phyloP scores from a whole-genome alignment of 2,113 vertebrate genomes.

The Lichenostomus cassidix region DNA sequence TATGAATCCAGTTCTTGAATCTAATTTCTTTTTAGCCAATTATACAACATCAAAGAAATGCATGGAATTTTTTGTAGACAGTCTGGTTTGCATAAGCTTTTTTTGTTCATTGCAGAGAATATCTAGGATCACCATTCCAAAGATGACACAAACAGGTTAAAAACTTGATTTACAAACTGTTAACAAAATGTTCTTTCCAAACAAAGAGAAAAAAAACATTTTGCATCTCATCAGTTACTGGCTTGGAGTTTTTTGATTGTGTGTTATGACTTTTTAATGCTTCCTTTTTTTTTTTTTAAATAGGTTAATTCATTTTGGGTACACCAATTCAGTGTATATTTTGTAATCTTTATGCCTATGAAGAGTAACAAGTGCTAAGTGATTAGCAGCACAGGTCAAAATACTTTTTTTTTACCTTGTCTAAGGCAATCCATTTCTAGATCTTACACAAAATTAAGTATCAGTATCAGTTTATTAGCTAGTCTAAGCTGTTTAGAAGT shows the following conservation, averaged over 20 bases:
- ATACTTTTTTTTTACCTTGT: not conserved
- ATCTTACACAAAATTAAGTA: not conserved
- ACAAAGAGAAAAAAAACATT: not conserved
- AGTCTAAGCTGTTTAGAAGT: not conserved
- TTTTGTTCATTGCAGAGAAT: not conserved
- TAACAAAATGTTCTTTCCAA: not conserved
- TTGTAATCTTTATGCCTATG: not conserved
- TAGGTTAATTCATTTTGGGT: not conserved
- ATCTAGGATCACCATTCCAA: not conserved
- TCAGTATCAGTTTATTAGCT: too few relatives aligned
- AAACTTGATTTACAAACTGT: not conserved
- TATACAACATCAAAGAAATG: not conserved
- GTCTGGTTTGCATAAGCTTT: not conserved
- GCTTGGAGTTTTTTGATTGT: rapidly evolving
- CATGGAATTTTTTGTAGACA: not conserved
- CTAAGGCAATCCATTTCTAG: not conserved
- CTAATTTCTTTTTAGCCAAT: not conserved
- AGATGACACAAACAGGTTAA: not conserved
- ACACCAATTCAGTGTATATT: not conserved
- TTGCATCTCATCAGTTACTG: not conserved
- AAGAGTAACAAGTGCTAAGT: not conserved
- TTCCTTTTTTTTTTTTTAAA: not conserved
- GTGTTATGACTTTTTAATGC: not conserved
- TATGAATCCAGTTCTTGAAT: not conserved
- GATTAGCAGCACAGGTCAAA: not conserved